These are phyloP conservation scores for Lamproptera curius DNA, from an alignment of 2,888 invertebrate genomes.

Conservation along the genomic window DNA sequence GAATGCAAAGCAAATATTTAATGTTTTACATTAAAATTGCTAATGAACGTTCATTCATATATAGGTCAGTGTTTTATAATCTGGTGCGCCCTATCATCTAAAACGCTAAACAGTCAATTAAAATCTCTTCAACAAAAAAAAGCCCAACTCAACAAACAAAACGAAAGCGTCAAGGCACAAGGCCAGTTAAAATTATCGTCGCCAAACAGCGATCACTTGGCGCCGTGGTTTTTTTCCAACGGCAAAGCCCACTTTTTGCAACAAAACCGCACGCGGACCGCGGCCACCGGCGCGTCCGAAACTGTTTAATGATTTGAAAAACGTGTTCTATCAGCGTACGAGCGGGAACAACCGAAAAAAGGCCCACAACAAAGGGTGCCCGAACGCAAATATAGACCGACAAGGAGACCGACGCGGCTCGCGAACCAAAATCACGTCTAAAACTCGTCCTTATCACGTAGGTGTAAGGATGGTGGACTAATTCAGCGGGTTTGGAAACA, in stretches of 20 bases:
- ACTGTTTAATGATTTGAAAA: constrained; percentile 79
- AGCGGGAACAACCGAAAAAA: constrained; percentile 75
- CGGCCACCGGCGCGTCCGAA: constrained; percentile 63
- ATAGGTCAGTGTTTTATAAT: too few species aligned
- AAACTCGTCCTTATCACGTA: constrained; percentile 37
- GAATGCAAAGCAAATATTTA: too few species aligned
- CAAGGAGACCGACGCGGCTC: constrained; percentile 35
- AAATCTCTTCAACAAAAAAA: constrained; percentile 19
- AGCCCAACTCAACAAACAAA: not conserved
- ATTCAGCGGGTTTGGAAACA: not conserved
- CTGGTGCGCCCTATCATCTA: too few species aligned
- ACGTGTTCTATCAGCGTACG: constrained; percentile 78
- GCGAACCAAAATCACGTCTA: constrained; percentile 26
- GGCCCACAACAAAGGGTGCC: constrained; percentile 72
- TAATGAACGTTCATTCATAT: too few species aligned
- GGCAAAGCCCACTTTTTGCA: constrained; percentile 46
- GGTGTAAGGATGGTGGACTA: constrained; percentile 23
- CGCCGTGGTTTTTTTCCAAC: constrained; percentile 50
- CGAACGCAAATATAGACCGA: constrained; percentile 73
- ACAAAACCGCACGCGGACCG: constrained; percentile 48
- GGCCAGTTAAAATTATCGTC: constrained; percentile 43
- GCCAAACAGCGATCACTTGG: constrained; percentile 58
- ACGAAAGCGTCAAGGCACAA: too few species aligned
- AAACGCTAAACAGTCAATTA: not conserved
- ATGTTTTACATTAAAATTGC: too few species aligned